Percentiles rank a stretch among this genome's conserved stretches.
Conservation (phyloP, 92 coral and sea anemone genomes). For the Palythoa heliodiscus region DNA sequence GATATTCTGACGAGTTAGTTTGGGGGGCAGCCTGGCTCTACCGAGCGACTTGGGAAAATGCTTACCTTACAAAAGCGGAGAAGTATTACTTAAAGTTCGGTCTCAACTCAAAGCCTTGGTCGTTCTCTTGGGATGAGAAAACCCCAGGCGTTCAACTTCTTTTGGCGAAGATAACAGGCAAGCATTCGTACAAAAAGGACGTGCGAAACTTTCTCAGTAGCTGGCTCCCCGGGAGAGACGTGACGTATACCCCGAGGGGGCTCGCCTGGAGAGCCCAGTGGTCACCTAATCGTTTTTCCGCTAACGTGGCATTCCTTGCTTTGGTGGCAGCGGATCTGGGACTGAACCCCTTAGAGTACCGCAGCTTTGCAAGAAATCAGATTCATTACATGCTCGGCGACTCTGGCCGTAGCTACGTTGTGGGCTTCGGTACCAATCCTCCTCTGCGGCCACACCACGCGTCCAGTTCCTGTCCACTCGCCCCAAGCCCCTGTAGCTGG, state of each 20-base stretch:
- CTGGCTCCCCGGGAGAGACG: constrained; percentile 65
- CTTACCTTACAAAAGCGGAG: constrained; percentile 78
- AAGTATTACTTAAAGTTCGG: constrained; percentile 58
- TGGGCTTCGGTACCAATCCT: constrained; percentile 69
- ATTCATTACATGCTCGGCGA: constrained; percentile 72
- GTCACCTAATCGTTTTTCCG: constrained; percentile 72
- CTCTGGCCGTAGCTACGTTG: constrained; percentile 70
- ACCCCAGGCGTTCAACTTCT: constrained; percentile 65
- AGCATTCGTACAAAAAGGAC: constrained; percentile 39
- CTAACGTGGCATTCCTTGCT: constrained; percentile 74
- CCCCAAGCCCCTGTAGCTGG: constrained; percentile 52
- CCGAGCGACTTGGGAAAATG: constrained; percentile 65
- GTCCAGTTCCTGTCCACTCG: constrained; percentile 67
- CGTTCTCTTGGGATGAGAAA: constrained; percentile 78
- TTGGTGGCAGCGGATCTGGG: constrained; percentile 61
- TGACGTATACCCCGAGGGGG: constrained; percentile 64
- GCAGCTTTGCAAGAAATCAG: constrained; percentile 64
- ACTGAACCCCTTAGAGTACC: constrained; percentile 45
- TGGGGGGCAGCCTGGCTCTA: constrained; percentile 97
- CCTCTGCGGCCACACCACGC: constrained; percentile 71
- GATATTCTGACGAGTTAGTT: constrained; percentile 80
- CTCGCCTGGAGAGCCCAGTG: constrained; percentile 68
- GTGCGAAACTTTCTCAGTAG: constrained; percentile 43
- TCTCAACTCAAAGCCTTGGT: constrained; percentile 59
- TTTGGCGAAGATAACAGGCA: constrained; percentile 55